Evolutionary conservation across 2,113 vertebrate genomes (phyloP).

Genomic region (Pygoscelis antarcticus): DNA sequence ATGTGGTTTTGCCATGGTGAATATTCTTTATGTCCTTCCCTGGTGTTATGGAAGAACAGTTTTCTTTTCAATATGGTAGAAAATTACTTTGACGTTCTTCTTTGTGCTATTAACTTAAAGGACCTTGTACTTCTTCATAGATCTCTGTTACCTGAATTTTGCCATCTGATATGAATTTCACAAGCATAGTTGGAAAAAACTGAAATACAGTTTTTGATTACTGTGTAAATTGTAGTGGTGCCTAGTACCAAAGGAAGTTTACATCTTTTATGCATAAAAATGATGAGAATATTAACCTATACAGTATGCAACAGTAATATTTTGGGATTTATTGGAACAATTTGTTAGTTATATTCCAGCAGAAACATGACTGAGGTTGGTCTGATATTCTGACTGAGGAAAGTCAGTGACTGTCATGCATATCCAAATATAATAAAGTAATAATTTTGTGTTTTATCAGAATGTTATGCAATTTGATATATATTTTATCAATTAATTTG

Average conservation of each 20-base stretch:
- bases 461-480: not conserved
- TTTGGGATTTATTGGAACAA: not conserved
- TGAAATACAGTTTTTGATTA: not conserved
- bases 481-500: not conserved
- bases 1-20: not conserved
- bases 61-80: not conserved
- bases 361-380: fast-evolving
- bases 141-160: not conserved
- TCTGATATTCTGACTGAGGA: not conserved
- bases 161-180: not conserved
- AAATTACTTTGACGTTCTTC: not conserved
- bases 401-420: not conserved
- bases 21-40: not conserved
- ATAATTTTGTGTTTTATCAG: not conserved
- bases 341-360: not conserved
- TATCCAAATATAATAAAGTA: not conserved
- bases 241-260: not conserved
- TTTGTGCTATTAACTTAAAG: not conserved
- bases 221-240: not conserved
- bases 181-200: not conserved
- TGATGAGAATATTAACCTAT: not conserved
- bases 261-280: not conserved
- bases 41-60: not conserved
- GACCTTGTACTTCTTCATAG: not conserved
- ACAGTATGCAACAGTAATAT: fast-evolving